Base-by-base conservation (phyloP, 2,797 vertebrate genomes). In the Scarus forsteni region DNA sequence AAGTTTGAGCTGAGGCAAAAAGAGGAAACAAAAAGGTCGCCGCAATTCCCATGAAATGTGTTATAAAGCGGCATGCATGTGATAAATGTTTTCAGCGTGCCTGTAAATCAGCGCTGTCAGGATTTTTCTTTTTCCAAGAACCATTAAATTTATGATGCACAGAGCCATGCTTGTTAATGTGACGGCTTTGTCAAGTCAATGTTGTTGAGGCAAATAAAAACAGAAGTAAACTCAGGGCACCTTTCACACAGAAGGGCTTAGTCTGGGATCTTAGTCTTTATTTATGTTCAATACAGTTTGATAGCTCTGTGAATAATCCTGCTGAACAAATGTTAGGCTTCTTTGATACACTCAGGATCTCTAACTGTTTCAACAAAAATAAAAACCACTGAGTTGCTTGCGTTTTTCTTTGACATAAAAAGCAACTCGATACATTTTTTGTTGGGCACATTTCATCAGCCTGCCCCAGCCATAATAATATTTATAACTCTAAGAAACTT, bases 281-380 rank as follows among this genome's bases (percentile, higher is more conserved):
- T 51, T 51, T 51, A 16, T 51, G 5, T 43, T 61, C 46, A 46
- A 39, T 79, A 15, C 40, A 66, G 45, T 51, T 61, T 69, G 60
- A 63, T 57, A 66, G 66, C 64, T 68, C 56, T 49, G 59, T 77
- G 60, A 77, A 73, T 71, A 51, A 18, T 27, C 46, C 18, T 19
- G 57, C 53, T 4, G 10, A 70, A 68, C 55, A 60, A 34, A 39
- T 42, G 36, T 66, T 49, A 44, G 44, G 60, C 65, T 49, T 58
- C 13, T 49, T 39, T 38, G 39, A 19, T 66, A 54, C 69, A 70
- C 16, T 10, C 73, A 48, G 49, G 65, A 52, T 75, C 54, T 69
- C 27, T 40, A 43, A 51, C 48, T 49, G 40, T 34, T 45, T 12
- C 11, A 18, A 6, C n/a, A 11, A 13, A 66, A 42, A 34, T 39